Evolutionary conservation across 2,113 vertebrate species (phyloP).

Genomic region (Pundamilia nyererei): DNA sequence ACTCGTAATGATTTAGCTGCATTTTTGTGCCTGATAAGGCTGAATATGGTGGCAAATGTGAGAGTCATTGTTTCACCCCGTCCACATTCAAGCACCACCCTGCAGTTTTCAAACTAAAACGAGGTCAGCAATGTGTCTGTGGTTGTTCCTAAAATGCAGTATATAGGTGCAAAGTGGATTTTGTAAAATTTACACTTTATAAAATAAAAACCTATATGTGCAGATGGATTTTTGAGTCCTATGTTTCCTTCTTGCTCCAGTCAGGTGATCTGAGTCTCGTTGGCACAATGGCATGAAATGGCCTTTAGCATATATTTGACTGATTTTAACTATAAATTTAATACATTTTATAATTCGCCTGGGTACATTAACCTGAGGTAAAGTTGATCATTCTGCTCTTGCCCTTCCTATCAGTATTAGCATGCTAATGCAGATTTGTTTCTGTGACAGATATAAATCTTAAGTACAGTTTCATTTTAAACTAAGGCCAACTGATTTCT

Average conservation of each 20-base stretch:
- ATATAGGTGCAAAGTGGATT: neutral
- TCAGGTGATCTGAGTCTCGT: neutral
- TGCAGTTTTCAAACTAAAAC: neutral
- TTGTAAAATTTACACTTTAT: neutral
- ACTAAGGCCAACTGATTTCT: neutral
- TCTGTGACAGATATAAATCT: neutral
- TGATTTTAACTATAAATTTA: neutral
- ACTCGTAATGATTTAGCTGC: neutral
- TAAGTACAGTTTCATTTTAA: neutral
- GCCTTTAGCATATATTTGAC: neutral
- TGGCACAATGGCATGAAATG: neutral
- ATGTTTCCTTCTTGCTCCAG: neutral
- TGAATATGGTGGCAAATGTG: neutral
- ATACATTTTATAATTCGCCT: neutral
- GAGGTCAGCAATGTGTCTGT: neutral
- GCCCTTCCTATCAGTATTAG: neutral
- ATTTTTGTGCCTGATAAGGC: neutral
- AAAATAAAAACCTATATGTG: neutral
- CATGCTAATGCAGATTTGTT: neutral
- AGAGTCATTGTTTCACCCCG: neutral
- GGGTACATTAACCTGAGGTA: neutral
- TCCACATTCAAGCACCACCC: neutral
- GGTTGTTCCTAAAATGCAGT: neutral
- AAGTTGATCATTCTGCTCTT: neutral
- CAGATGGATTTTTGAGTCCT: neutral